phyloP scores from a whole-genome alignment of 2,113 vertebrate species.

The Phoxinus phoxinus region DNA sequence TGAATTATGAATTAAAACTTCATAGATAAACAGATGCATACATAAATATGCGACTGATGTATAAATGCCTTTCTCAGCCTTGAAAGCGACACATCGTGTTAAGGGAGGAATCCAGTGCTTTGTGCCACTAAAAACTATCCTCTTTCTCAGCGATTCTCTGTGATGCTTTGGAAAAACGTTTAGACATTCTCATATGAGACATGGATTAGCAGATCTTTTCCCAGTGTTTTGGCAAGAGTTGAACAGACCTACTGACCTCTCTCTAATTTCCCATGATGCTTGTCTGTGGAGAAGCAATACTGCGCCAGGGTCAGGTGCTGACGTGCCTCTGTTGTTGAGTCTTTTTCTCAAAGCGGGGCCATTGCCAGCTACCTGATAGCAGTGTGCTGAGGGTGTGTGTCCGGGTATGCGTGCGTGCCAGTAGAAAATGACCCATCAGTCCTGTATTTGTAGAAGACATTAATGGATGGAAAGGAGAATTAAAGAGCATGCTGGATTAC shows the following conservation, averaged over 20 bases:
- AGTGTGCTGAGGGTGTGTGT: slow-evolving; percentile 34
- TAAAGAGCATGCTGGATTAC: background rate
- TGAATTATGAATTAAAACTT: background rate
- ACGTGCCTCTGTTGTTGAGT: slow-evolving; percentile 86
- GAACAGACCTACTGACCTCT: slow-evolving; percentile 59
- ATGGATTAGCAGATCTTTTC: slow-evolving; percentile 57
- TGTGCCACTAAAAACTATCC: slow-evolving; percentile 46
- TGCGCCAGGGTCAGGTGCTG: slow-evolving; percentile 77
- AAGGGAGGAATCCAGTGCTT: slow-evolving; percentile 63
- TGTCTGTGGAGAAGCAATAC: slow-evolving; percentile 75
- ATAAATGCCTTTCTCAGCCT: slow-evolving; percentile 56
- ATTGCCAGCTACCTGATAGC: slow-evolving; percentile 81
- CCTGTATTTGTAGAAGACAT: slow-evolving; percentile 14
- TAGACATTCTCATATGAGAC: slow-evolving; percentile 14
- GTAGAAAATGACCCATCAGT: slow-evolving; percentile 18
- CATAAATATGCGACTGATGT: background rate
- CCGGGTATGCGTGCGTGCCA: slow-evolving; percentile 20
- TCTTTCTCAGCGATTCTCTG: slow-evolving; percentile 59
- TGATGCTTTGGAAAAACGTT: background rate
- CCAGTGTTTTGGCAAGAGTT: slow-evolving; percentile 73
- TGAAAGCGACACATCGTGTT: slow-evolving; percentile 59
- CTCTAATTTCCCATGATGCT: slow-evolving; percentile 60
- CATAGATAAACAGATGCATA: background rate
- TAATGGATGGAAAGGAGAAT: background rate
- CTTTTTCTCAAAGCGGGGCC: slow-evolving; percentile 74